Evolutionary conservation across 2,797 vertebrate species (phyloP), one percentile per base, ranked within the genome.

Genomic region (Euthynnus affinis): DNA sequence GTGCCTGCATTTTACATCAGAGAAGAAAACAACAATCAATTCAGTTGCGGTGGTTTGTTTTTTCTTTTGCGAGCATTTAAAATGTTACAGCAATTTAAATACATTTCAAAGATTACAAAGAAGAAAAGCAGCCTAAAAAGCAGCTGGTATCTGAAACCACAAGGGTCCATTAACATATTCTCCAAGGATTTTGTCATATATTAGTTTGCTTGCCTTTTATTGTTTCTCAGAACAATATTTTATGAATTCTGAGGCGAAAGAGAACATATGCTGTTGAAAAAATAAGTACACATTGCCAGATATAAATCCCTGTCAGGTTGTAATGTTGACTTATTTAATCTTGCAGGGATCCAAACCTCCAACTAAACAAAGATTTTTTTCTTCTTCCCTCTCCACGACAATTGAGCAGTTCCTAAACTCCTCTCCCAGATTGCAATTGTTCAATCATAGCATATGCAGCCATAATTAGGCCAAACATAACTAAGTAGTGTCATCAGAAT

Each of bases 31-130:
- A 67, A 44, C 42, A 29, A 71, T 46, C 2, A 23, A 2, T 65
- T 75, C 23, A 80, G 7, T 20, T n/a, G 9, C 12, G 5, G 14
- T 12, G 65, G 29, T 57, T 60, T 66, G 17, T 77, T 69, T 69
- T 69, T 52, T 20, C 9, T 67, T 58, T 57, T 56, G 9, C 46
- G 53, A 37, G 6, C 37, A 49, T 74, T 69, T 44, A 25, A 56
- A 48, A 60, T 42, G 9, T 37, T 49, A 15, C 62, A 68, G 40
- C 44, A 63, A 40, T 64, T 48, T 63, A 29, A 46, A 61, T 60
- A 14, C 3, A 53, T 32, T 59, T 57, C 17, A 61, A 49, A 51
- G 20, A 42, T 63, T 53, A 42, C 12, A 74, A 32, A 32, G 29
- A 69, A 17, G 27, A 59, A 53, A 62, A 10, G 6, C 48, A 13